phyloP scores from a whole-genome alignment of 2,888 invertebrate genomes.

The Mythimna lalbum region DNA sequence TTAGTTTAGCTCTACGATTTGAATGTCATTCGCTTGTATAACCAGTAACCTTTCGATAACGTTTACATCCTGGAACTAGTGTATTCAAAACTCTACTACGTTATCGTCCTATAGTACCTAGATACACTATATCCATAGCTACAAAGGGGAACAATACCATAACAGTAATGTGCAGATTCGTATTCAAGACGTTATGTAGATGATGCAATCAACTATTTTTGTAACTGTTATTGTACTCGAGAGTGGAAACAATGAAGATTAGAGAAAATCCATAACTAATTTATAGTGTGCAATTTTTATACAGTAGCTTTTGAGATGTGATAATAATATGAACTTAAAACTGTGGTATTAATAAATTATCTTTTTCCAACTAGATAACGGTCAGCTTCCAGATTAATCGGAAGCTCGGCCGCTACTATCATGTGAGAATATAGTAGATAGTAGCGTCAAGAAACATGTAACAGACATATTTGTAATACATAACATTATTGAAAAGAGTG shows the following conservation, averaged over 20 bases:
- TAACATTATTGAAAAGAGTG: too few relatives aligned
- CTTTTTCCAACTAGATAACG: background rate
- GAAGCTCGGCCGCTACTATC: too few relatives aligned
- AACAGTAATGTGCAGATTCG: conserved; percentile 52
- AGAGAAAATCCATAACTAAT: conserved; percentile 30
- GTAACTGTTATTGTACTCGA: conserved; percentile 40
- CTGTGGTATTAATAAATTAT: background rate
- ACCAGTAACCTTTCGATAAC: conserved; percentile 54
- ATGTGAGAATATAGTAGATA: too few relatives aligned
- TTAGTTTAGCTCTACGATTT: conserved; percentile 34
- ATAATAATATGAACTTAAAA: background rate
- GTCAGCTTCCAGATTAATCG: too few relatives aligned
- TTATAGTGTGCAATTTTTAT: background rate
- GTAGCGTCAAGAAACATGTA: too few relatives aligned
- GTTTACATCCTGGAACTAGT: conserved; percentile 59
- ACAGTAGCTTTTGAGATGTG: background rate
- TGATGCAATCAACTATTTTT: conserved; percentile 57
- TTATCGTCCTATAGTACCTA: conserved; percentile 9
- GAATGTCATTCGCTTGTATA: conserved; percentile 49
- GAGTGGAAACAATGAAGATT: conserved; percentile 37
- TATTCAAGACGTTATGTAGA: conserved; percentile 53
- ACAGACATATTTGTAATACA: too few relatives aligned
- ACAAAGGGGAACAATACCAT: conserved; percentile 46
- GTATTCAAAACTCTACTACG: background rate
- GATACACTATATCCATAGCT: conserved; percentile 3